These are phyloP conservation scores for Hepsetus odoe DNA, from an alignment of 2,113 vertebrate species.

Conservation along the genomic window DNA sequence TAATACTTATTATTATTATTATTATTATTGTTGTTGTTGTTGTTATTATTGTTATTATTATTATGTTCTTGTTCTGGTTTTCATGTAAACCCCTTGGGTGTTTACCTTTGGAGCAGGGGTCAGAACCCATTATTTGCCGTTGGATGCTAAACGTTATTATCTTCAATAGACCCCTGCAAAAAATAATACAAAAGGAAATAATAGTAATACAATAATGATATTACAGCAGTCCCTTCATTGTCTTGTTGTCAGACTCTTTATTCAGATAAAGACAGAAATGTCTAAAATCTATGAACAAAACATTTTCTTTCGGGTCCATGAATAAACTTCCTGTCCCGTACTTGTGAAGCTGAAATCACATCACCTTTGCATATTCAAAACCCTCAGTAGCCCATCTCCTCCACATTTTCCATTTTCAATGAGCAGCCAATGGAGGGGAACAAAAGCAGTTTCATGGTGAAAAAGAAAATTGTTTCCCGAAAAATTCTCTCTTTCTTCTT, in stretches of 20 bases:
- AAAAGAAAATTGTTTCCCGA: background rate
- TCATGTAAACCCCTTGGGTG: background rate
- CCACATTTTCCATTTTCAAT: background rate
- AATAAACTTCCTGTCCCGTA: background rate
- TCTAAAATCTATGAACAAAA: background rate
- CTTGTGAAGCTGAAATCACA: background rate
- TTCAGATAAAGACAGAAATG: too few relatives aligned
- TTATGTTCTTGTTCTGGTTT: background rate
- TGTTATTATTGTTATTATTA: too few relatives aligned
- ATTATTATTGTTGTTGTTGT: too few relatives aligned
- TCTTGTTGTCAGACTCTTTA: too few relatives aligned
- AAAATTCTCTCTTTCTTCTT: background rate
- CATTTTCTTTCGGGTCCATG: background rate
- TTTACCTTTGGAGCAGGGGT: conserved; percentile 9
- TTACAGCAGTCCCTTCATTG: too few relatives aligned
- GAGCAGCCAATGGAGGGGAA: background rate
- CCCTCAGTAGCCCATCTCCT: background rate
- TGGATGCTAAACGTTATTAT: background rate
- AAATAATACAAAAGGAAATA: background rate
- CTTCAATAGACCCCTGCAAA: background rate
- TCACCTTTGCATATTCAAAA: conserved; percentile 2
- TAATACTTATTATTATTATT: too few relatives aligned
- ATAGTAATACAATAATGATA: too few relatives aligned
- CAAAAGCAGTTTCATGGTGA: too few relatives aligned
- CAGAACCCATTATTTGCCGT: conserved; percentile 2